Conservation (phyloP, 2,888 invertebrate species). For the Caenorhabditis sinica region DNA sequence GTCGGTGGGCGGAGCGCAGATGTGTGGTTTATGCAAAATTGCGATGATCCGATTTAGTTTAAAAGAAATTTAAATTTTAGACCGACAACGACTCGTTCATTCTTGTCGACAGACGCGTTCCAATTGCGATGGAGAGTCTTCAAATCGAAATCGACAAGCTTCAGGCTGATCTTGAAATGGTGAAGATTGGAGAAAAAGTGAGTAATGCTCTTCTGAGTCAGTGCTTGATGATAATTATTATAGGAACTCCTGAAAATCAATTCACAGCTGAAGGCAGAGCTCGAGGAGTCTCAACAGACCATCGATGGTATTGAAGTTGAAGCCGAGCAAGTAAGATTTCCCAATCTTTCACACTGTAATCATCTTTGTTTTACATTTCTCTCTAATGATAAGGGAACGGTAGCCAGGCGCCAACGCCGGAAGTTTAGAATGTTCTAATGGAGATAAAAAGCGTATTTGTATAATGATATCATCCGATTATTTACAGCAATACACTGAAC, state of each 20-base stretch:
- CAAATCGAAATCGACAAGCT: constrained; percentile 54
- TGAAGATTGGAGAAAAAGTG: constrained; percentile 39
- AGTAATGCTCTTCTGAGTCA: background rate
- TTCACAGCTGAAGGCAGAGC: constrained; percentile 51
- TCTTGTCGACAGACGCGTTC: constrained; percentile 50
- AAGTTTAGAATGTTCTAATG: constrained; percentile 17
- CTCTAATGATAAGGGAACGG: constrained; percentile 29
- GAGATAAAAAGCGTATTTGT: constrained; percentile 5
- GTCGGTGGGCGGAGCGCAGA: constrained; percentile 15
- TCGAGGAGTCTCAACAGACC: constrained; percentile 68
- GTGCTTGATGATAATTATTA: background rate
- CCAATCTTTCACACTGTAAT: too few relatives aligned
- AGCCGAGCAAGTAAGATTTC: constrained; percentile 69
- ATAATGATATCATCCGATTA: constrained; percentile 37
- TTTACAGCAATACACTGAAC: constrained; percentile 75
- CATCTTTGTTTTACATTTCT: background rate
- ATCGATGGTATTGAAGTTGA: constrained; percentile 73
- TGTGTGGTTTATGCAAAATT: constrained; percentile 18
- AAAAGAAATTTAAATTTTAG: constrained; percentile 31
- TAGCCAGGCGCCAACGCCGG: constrained; percentile 53
- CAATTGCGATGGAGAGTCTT: constrained; percentile 59
- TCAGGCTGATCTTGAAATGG: constrained; percentile 36
- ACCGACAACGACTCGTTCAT: constrained; percentile 55
- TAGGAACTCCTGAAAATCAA: constrained; percentile 56
- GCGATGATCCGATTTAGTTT: background rate